Base-by-base conservation (phyloP, 2,113 vertebrate species). In the Syngnathus scovelli region DNA sequence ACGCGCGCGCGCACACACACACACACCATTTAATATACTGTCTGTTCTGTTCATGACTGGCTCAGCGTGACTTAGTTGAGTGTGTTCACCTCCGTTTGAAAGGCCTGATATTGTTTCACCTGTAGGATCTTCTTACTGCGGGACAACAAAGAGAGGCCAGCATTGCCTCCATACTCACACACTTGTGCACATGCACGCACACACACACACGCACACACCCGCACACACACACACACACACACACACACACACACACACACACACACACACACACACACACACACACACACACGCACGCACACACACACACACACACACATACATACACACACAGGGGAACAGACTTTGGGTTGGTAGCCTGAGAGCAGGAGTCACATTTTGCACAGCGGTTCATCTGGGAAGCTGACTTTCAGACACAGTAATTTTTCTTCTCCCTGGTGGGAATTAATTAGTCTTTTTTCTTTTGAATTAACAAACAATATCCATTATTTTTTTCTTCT, bases 61-160 rank as follows among this genome's bases (percentile, higher is more conserved):
- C 69, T 82, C 78, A 70, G 56, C 51, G 21, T 79, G 80, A 85
- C 70, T 83, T 69, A 61, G 75, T 80, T 65, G 74, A 72, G 77
- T 76, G 82, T 64, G 79, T 78, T 70, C 78, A 74, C 78, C 79
- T 79, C 63, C 39, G 52, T 82, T 72, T 85, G 82, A 86, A 87
- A 79, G 79, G 77, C 10, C 77, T 81, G 85, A 83, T 88, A 84
- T 84, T 83, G 87, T 87, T 89, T 88, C 75, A 79, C 71, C 41
- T 23, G 70, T 58, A 49, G 79, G 80, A 87, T 90, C 86, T 71
- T 77, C 83, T 90, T 90, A 89, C 89, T 65, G 54, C 7, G 16
- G 27, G 52, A 67, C 75, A 75, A 88, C 81, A 89, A 87, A 83
- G 79, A 81, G 63, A 78, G 72, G 78, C 82, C 21, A 59, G 71